Base-by-base conservation (phyloP, 2,113 vertebrate genomes). In the Pedetes capensis region DNA sequence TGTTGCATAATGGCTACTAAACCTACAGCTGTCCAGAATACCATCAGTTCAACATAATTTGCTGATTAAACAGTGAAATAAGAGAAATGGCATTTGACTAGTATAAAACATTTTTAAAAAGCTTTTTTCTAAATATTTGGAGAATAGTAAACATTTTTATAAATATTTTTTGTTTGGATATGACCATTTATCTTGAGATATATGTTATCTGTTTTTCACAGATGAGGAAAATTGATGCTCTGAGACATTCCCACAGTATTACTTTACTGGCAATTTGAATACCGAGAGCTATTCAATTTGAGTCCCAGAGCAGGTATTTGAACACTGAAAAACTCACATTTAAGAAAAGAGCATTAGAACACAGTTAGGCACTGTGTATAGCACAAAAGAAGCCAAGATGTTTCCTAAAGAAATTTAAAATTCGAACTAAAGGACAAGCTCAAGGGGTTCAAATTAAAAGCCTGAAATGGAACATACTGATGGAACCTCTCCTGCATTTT, bases 91-190 rank as follows among this genome's bases (percentile, higher is more conserved):
- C 4, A 83, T 79, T 32, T 84, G n/a, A 94, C n/a, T n/a, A n/a
- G n/a, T n/a, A 93, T 72, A 66, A n/a, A 34, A n/a, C 47, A n/a
- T 53, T 93, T 72, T 74, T 55, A 37, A 90, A 78, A 82, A 57
- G 6, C 13, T 29, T 93, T 78, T 71, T 78, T 8, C 47, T 80
- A 47, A 37, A 18, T 27, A 72, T 66, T 55, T 87, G 9, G 17
- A 39, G 57, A 74, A 47, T 85, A 32, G 7, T 57, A 59, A 85
- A 75, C 5, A 11, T 32, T 71, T 76, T 95, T 71, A 68, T 80
- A 93, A 97, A 89, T 55, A 51, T 22, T 89, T 51, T 34, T 92
- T 17, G 39, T 63, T 80, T 92, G 49, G 37, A 75, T 55, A n/a
- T 88, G 57, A 84, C n/a, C 64, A 55, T 57, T 82, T 87, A 79